A percentile compares a stretch with the other conserved stretches of the same genome.
phyloP scores from a whole-genome alignment of 2,113 vertebrate genomes.

The Tetrax tetrax region DNA sequence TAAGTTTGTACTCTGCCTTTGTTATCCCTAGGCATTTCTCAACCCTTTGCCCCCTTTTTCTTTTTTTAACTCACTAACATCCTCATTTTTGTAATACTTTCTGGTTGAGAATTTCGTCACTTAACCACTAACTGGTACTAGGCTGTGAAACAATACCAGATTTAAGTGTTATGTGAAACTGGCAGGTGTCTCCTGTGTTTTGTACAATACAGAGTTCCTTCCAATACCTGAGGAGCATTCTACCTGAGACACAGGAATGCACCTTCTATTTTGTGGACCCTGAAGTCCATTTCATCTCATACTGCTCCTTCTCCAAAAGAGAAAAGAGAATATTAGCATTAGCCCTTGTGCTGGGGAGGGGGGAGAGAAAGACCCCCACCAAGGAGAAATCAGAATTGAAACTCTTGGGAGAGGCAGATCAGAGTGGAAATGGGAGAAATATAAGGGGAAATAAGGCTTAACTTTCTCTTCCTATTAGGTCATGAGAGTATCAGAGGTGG shows the following conservation, averaged over 20 bases:
- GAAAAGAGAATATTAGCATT: background rate
- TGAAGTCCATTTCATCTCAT: background rate
- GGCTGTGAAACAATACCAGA: background rate
- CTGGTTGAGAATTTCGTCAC: background rate
- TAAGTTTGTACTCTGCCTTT: slow-evolving; percentile 11
- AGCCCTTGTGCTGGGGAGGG: background rate
- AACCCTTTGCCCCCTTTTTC: background rate
- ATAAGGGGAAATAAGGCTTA: background rate
- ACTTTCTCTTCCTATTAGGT: background rate
- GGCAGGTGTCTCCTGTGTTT: background rate
- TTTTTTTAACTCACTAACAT: slow-evolving; percentile 60
- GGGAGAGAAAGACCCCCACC: background rate
- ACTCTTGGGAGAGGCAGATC: background rate
- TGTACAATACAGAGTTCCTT: background rate
- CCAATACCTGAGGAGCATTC: background rate
- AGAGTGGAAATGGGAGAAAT: background rate
- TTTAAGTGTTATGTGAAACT: background rate
- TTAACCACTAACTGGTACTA: slow-evolving; percentile 21
- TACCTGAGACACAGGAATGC: background rate
- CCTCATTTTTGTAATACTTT: slow-evolving; percentile 7
- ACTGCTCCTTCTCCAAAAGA: background rate
- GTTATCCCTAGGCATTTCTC: slow-evolving; percentile 37
- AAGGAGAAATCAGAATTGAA: background rate
- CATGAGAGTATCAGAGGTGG: background rate
- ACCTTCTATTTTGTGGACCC: background rate